Conservation (phyloP, 2,113 vertebrate genomes). For the Pica pica region DNA sequence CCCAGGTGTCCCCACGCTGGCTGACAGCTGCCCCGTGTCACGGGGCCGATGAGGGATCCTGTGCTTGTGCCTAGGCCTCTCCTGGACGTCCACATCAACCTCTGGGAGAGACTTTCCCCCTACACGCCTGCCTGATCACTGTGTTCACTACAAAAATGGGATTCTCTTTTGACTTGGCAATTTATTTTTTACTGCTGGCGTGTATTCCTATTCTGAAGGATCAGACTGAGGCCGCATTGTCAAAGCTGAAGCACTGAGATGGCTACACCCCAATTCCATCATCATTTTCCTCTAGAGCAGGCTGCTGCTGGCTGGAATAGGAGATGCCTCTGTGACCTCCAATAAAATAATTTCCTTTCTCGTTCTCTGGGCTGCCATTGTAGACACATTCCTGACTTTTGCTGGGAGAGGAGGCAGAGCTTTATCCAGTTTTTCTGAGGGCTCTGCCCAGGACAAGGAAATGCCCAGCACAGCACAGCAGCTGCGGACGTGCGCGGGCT, state of each 20-base stretch:
- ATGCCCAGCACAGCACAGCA: neutral
- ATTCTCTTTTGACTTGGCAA: neutral
- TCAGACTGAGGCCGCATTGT: neutral
- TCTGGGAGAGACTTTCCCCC: neutral
- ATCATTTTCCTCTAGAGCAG: neutral
- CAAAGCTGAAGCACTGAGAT: neutral
- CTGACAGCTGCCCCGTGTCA: neutral
- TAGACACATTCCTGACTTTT: neutral
- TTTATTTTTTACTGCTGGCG: neutral
- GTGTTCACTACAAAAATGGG: neutral
- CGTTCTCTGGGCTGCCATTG: neutral
- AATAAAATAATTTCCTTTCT: neutral
- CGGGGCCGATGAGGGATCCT: rapidly evolving
- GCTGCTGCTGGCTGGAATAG: neutral
- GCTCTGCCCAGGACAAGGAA: neutral
- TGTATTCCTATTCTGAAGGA: neutral
- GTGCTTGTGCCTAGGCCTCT: neutral
- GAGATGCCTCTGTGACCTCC: neutral
- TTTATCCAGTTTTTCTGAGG: neutral
- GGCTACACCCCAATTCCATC: neutral
- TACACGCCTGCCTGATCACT: neutral
- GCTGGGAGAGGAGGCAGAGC: neutral
- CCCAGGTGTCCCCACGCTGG: rapidly evolving
- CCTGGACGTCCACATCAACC: neutral
- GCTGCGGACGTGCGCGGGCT: neutral